These are phyloP conservation scores for Galleria mellonella DNA, from an alignment of 1,140 invertebrate species.

Conservation along the genomic window DNA sequence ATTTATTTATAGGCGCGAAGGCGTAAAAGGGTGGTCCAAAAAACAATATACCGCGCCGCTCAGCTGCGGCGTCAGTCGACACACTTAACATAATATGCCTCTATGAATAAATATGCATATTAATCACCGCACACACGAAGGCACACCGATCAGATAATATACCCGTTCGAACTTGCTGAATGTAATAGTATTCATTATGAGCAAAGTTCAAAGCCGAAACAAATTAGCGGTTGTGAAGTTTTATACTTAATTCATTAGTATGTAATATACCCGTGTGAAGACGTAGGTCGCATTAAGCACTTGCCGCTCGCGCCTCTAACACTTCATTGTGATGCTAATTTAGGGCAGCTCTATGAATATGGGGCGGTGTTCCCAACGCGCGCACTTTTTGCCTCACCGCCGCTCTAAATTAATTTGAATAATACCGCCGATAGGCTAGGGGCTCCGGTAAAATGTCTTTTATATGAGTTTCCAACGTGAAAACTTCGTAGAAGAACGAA, in stretches of 20 bases:
- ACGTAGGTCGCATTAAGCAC: constrained; percentile 59
- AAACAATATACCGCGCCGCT: constrained; percentile 62
- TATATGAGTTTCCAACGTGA: constrained; percentile 58
- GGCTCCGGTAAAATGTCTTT: constrained; percentile 58
- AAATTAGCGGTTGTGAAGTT: constrained; percentile 49
- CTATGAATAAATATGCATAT: constrained; percentile 20
- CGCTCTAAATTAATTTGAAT: constrained; percentile 70
- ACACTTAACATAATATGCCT: constrained; percentile 31
- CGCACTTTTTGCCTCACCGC: constrained; percentile 64
- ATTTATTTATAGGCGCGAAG: constrained; percentile 71
- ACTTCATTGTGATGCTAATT: constrained; percentile 73
- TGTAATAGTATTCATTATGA: not conserved
- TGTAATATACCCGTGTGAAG: constrained; percentile 59
- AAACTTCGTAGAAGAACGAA: constrained; percentile 27
- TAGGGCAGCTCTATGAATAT: constrained; percentile 66
- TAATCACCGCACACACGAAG: constrained; percentile 1
- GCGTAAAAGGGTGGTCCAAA: constrained; percentile 59
- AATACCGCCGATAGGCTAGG: constrained; percentile 62
- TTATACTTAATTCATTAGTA: constrained; percentile 58
- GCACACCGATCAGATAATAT: not conserved
- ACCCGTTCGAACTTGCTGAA: constrained; percentile 11
- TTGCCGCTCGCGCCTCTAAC: constrained; percentile 52
- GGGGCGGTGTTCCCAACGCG: constrained; percentile 38
- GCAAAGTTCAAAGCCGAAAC: constrained; percentile 27
- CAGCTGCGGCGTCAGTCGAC: constrained; percentile 28